Evolutionary conservation across 2,888 invertebrate genomes (phyloP).

Genomic region (Asteroscopus sphinx): DNA sequence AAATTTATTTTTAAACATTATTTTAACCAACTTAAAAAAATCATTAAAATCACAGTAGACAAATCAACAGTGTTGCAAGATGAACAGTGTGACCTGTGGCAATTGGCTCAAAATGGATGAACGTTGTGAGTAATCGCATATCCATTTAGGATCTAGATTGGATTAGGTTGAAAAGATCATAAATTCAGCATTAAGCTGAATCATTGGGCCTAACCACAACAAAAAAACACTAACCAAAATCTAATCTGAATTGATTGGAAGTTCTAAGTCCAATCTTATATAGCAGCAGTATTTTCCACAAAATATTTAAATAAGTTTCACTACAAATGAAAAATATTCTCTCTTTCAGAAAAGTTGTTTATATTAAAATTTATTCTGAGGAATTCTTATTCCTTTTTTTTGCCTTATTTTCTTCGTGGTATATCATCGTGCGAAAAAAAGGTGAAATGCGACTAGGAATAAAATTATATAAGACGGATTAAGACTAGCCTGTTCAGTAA

Average conservation of each 20-base stretch:
- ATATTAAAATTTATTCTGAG: conserved; percentile 6
- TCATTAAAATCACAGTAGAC: too few species aligned
- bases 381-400: conserved; percentile 3
- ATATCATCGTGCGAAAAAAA: neutral
- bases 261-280: neutral
- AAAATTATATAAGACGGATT: too few species aligned
- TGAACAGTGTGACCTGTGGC: too few species aligned
- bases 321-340: conserved; percentile 3
- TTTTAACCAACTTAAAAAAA: too few species aligned
- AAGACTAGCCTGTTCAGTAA: too few species aligned
- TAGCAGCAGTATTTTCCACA: neutral
- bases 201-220: neutral
- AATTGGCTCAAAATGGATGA: too few species aligned
- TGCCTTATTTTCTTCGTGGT: neutral
- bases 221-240: neutral
- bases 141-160: too few species aligned
- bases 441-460: too few species aligned
- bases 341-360: neutral
- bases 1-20: too few species aligned
- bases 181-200: neutral
- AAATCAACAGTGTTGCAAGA: too few species aligned
- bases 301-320: conserved; percentile 7
- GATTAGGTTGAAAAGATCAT: too few species aligned
- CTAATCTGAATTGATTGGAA: neutral
- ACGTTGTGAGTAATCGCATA: too few species aligned